These are phyloP conservation scores for Phanerotoma sp. DNA, from an alignment of 2,888 invertebrate species.

Conservation along the genomic window DNA sequence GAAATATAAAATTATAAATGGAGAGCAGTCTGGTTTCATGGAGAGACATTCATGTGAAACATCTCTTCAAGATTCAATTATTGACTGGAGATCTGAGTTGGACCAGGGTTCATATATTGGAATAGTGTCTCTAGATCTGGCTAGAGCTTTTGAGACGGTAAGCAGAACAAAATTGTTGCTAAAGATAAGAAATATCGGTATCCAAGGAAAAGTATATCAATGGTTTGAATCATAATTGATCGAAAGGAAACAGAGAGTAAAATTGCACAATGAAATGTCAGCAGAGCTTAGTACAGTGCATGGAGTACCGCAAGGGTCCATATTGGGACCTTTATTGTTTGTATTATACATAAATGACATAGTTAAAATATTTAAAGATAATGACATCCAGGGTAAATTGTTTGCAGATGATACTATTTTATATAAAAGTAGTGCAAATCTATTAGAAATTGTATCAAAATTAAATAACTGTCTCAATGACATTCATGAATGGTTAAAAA, in stretches of 20 bases:
- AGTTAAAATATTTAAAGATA: slow-evolving; percentile 14
- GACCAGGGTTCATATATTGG: too few species aligned
- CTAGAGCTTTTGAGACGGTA: slow-evolving; percentile 27
- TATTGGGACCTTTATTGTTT: slow-evolving; percentile 18
- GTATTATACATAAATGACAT: not conserved
- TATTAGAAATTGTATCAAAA: too few species aligned
- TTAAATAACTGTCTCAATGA: not conserved
- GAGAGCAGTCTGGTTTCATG: slow-evolving; percentile 23
- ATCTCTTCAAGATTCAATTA: slow-evolving; percentile 15
- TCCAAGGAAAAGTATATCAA: slow-evolving; percentile 8
- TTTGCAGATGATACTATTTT: slow-evolving; percentile 26
- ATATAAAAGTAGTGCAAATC: not conserved
- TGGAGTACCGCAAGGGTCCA: slow-evolving; percentile 17
- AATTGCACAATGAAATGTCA: not conserved
- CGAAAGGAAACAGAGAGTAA: slow-evolving; percentile 15
- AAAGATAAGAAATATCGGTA: slow-evolving; percentile 16
- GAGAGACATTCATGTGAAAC: too few species aligned
- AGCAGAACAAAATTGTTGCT: slow-evolving; percentile 13
- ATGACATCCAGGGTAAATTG: too few species aligned
- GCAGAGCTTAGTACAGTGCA: not conserved
- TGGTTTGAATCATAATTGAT: slow-evolving; percentile 23
- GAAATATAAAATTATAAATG: slow-evolving; percentile 7
- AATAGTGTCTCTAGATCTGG: slow-evolving; percentile 23
- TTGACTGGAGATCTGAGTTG: slow-evolving; percentile 26
- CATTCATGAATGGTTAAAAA: slow-evolving; percentile 21